Evolutionary conservation across 53 echinoderm and acorn worm species (phyloP).

Genomic region (Crossaster papposus): DNA sequence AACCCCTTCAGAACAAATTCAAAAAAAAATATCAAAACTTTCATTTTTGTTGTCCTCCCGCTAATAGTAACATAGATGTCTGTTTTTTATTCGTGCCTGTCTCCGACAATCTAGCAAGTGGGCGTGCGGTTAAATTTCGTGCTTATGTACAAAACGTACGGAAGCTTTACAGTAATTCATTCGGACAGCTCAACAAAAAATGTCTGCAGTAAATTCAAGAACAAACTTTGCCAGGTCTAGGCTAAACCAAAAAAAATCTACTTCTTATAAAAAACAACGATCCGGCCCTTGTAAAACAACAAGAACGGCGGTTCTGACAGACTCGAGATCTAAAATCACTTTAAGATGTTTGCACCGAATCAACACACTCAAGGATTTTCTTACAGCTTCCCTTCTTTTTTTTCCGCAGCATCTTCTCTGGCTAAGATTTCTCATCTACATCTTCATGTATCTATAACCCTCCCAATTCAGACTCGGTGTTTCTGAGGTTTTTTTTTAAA

Average conservation of each 20-base stretch:
- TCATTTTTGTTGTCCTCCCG: background rate
- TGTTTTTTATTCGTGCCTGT: background rate
- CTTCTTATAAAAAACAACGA: background rate
- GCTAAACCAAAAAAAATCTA: background rate
- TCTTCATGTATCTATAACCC: background rate
- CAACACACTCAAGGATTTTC: constrained; percentile 18
- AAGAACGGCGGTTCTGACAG: background rate
- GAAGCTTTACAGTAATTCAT: too few species aligned
- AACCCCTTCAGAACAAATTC: background rate
- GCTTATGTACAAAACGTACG: too few species aligned
- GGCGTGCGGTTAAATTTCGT: too few species aligned
- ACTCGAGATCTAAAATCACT: background rate
- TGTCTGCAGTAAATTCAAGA: too few species aligned
- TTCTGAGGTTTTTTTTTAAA: background rate
- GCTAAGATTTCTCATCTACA: constrained; percentile 34
- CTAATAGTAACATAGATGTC: background rate
- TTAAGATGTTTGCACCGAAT: constrained; percentile 1
- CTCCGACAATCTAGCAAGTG: background rate
- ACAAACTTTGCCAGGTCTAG: too few species aligned
- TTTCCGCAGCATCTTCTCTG: background rate
- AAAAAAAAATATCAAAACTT: background rate
- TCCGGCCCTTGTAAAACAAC: background rate
- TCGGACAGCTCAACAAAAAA: too few species aligned
- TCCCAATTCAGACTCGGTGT: background rate
- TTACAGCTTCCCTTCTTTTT: background rate